Evolutionary conservation across 92 coral and sea anemone genomes (phyloP), one percentile per base, ranked within the genome.

Genomic region (Anthopleura xanthogrammica): DNA sequence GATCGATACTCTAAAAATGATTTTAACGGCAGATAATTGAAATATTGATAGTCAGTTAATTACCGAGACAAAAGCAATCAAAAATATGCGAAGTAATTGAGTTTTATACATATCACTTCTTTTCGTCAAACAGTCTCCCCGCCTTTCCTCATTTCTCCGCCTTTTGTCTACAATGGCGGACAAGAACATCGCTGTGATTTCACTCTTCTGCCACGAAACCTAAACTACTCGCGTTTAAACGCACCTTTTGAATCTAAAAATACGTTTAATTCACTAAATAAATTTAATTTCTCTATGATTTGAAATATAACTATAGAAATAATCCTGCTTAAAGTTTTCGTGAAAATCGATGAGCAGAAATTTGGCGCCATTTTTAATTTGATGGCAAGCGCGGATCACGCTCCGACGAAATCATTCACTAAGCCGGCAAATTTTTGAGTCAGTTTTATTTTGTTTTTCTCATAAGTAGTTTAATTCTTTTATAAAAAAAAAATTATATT

Each of bases 71-170:
- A 79, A 79, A 16, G 75, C 57, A 80, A 64, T 80, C 83, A 64
- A 52, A 60, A 48, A 20, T 29, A 48, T 7, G 50, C 50, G 83
- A 80, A 50, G 10, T 80, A 54, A 80, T 60, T 80, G 40, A 46
- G 70, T 60, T 64, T 29, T 43, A 29, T 29, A 52, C 70, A 10
- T 41, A 46, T 55, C 58, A 5, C 75, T 41, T 3, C 7, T 62
- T 23, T 80, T 74, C 75, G 75, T 80, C 83, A 80, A 60, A 40
- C 40, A 39, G 83, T 36, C 83, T 60, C 83, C 76, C 42, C 82
- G 71, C 71, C 71, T 79, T 58, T 58, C 72, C 56, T 46, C 20
- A 1, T 77, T 52, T 50, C 52, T 41, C 80, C 80, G 60, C 60
- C 80, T 52, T 52, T 77, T 77, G 80, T 77, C 80, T 77, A 52